These are phyloP conservation scores for Aplysia californica DNA, from an alignment of 1,140 invertebrate genomes.

Conservation along the genomic window DNA sequence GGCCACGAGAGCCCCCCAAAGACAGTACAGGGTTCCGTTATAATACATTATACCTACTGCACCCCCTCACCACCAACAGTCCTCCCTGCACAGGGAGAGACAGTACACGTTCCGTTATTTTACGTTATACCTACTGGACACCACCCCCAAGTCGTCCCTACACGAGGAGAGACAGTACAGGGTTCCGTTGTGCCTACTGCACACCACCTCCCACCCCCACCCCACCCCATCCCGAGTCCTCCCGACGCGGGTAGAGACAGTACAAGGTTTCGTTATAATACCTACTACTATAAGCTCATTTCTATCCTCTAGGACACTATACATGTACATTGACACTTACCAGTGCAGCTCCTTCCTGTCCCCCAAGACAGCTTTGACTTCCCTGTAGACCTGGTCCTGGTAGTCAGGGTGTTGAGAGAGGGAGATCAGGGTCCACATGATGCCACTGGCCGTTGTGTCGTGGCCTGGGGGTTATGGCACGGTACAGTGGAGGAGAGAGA, in stretches of 20 bases:
- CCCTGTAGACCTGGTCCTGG: constrained; percentile 81
- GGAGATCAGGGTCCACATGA: constrained; percentile 82
- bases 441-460: constrained; percentile 67
- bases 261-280: constrained; percentile 9
- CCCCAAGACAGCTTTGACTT: constrained; percentile 83
- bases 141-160: neutral
- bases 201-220: neutral
- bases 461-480: constrained; percentile 35
- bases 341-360: constrained; percentile 52
- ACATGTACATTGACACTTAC: constrained; percentile 20
- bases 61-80: neutral
- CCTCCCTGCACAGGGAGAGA: neutral
- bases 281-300: constrained; percentile 30
- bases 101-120: neutral
- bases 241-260: neutral
- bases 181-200: neutral
- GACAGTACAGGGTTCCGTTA: neutral
- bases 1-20: neutral
- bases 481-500: neutral
- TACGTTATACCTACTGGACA: neutral
- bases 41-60: neutral
- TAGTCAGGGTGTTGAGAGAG: constrained; percentile 81
- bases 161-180: neutral
- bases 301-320: neutral
- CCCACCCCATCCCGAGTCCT: neutral